Base-by-base conservation (phyloP, 2,888 invertebrate genomes). In the Drosophila pseudotakahashii region DNA sequence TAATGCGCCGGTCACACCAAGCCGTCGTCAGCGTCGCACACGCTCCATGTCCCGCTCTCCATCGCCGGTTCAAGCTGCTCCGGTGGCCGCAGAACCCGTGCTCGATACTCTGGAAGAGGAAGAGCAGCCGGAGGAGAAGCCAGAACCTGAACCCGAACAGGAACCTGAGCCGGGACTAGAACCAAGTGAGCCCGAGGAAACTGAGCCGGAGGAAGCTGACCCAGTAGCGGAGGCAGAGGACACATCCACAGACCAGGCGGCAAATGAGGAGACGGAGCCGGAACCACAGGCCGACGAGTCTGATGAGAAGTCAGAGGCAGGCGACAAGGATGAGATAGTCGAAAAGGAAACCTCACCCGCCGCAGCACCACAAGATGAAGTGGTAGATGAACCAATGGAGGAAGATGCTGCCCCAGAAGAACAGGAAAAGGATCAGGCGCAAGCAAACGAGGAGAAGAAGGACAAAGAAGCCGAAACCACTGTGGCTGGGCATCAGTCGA, bases 1-100 rank as follows among this genome's bases (percentile, higher is more conserved):
- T 63, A 88, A 78, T 47, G 78, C 85, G 7, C 89, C 91, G 37
- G 73, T 86, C 53, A 91, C 92, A 37, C 92, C 91, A 36, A 88
- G 90, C 19, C 87, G 91, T 41, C 84, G 90, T 42, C 89, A 89
- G 60, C 89, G 91, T 23, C 88, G 91, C 39, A 91, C 92, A 2
- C 89, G 91, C 19, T 91, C 92, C 7, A 91, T 90, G 89, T 91
- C 91, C 5, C 89, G 87, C 34, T 91, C 92, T 5, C 91, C 91
- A 1, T 91, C 91, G 30, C 91, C 91, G 14, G 88, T 91, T 3
- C 83, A 90, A 11, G 80, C 88, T 10, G 89, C 88, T 0, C 83
- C 90, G 4, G 87, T 89, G 44, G 79, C 78, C 5, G 54, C 78
- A 36, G 91, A 91, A 54, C 84, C 89, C 4, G 62, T 76, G 1